A percentile compares a stretch with the other conserved stretches of the same genome.
phyloP scores from a whole-genome alignment of 2,888 invertebrate species.

The Drosophila mettleri region DNA sequence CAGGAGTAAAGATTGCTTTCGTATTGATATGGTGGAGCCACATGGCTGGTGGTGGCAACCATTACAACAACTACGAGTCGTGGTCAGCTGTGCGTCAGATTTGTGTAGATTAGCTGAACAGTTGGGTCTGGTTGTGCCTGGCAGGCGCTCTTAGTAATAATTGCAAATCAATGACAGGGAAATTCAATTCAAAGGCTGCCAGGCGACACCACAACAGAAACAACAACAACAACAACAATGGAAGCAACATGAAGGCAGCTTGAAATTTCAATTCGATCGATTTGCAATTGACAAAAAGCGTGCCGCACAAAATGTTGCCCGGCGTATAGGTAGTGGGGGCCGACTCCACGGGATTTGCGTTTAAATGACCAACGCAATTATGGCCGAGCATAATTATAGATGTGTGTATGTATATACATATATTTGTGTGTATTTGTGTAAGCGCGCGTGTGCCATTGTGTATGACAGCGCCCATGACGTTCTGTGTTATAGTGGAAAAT shows the following conservation, averaged over 20 bases:
- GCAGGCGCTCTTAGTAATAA: conserved; percentile 70
- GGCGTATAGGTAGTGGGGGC: conserved; percentile 10
- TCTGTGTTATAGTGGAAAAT: conserved; percentile 32
- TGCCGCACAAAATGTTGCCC: conserved; percentile 39
- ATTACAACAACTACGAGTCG: conserved; percentile 25
- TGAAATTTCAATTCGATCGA: conserved; percentile 61
- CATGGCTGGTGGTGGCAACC: conserved; percentile 23
- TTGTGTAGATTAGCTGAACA: conserved; percentile 52
- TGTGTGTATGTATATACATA: background rate
- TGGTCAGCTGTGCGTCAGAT: conserved; percentile 60
- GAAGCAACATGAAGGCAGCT: conserved; percentile 24
- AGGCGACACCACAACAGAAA: conserved; percentile 41
- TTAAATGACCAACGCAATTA: conserved; percentile 70
- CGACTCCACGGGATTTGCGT: conserved; percentile 42
- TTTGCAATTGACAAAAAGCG: conserved; percentile 60
- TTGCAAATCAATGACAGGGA: conserved; percentile 75
- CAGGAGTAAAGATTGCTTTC: too few species aligned
- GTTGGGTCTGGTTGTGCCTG: conserved; percentile 50
- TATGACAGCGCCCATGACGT: conserved; percentile 2
- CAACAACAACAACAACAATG: conserved; percentile 27
- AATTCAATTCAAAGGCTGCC: conserved; percentile 65
- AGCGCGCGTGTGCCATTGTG: background rate
- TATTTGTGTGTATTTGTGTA: background rate
- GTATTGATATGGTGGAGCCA: background rate
- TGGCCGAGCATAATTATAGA: conserved; percentile 53